A percentile compares a stretch with the other conserved stretches of the same genome.
Evolutionary conservation across 2,113 vertebrate genomes (phyloP).

Genomic region (Hypocryptadius cinnamomeus): DNA sequence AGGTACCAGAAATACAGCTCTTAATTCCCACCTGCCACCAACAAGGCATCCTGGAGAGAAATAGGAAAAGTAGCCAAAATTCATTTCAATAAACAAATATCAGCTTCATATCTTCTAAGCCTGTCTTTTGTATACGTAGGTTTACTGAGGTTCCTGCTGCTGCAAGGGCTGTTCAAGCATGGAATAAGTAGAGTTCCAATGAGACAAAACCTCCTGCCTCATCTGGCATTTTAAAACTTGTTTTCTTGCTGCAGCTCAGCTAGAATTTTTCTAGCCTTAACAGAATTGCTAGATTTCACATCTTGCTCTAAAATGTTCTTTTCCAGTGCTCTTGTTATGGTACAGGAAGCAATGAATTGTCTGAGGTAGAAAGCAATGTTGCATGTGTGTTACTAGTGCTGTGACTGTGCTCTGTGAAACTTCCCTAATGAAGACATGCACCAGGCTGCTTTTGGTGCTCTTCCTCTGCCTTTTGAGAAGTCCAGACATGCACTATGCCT

Average conservation of each 20-base stretch:
- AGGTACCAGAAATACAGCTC: conserved; percentile 33
- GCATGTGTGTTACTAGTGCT: not conserved
- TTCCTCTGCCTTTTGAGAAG: not conserved
- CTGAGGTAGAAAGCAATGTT: not conserved
- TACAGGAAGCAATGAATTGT: not conserved
- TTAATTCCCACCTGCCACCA: conserved; percentile 50
- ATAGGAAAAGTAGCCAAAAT: conserved; percentile 58
- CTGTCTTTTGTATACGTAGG: conserved; percentile 54
- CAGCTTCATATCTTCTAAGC: conserved; percentile 64
- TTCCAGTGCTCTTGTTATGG: not conserved
- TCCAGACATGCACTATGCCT: not conserved
- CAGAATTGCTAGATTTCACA: conserved; percentile 41
- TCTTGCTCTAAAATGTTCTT: conserved; percentile 15
- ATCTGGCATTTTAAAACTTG: conserved; percentile 72
- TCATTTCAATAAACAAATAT: conserved; percentile 66
- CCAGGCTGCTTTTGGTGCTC: not conserved
- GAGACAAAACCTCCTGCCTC: conserved; percentile 71
- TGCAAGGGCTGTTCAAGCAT: conserved; percentile 62
- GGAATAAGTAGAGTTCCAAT: conserved; percentile 66
- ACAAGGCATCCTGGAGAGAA: conserved; percentile 50
- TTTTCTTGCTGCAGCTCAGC: conserved; percentile 65
- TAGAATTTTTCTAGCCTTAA: conserved; percentile 62
- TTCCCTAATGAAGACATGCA: not conserved
- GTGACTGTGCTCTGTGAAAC: not conserved
- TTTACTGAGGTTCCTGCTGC: conserved; percentile 52